Percentiles rank a stretch among this genome's conserved stretches.
Conservation (phyloP, 2,888 invertebrate species). For the Eupithecia subumbrata region DNA sequence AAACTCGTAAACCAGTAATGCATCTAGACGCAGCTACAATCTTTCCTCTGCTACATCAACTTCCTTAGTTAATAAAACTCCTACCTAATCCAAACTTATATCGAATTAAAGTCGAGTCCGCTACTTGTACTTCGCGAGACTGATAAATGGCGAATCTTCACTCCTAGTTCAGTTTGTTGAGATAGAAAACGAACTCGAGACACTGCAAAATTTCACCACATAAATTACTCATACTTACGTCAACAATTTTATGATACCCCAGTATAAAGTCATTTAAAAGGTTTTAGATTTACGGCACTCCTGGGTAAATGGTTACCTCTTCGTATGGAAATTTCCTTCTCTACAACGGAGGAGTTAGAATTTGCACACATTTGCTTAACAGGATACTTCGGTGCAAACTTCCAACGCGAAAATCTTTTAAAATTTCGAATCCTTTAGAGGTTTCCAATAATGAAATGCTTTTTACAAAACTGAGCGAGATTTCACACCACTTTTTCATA, state of each 20-base stretch:
- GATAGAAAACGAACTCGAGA: conserved; percentile 29
- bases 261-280: conserved; percentile 34
- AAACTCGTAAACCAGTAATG: conserved; percentile 11
- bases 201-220: conserved; percentile 31
- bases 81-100: conserved; percentile 37
- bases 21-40: conserved; percentile 34
- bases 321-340: conserved; percentile 37
- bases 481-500: background rate
- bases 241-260: conserved; percentile 35
- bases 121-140: conserved; percentile 37
- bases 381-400: conserved; percentile 35
- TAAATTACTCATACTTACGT: conserved; percentile 31
- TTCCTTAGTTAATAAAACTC: conserved; percentile 38
- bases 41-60: conserved; percentile 36
- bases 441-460: conserved; percentile 19
- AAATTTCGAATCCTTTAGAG: conserved; percentile 19
- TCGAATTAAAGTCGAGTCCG: conserved; percentile 39
- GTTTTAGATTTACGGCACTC: conserved; percentile 37
- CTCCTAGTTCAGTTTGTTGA: conserved; percentile 33
- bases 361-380: conserved; percentile 40
- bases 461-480: background rate
- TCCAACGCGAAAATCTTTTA: conserved; percentile 25
- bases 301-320: conserved; percentile 38
- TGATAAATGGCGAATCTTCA: conserved; percentile 42
- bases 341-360: conserved; percentile 34